Base-by-base conservation (phyloP, 2,797 vertebrate genomes). In the Crax fasciolata region DNA sequence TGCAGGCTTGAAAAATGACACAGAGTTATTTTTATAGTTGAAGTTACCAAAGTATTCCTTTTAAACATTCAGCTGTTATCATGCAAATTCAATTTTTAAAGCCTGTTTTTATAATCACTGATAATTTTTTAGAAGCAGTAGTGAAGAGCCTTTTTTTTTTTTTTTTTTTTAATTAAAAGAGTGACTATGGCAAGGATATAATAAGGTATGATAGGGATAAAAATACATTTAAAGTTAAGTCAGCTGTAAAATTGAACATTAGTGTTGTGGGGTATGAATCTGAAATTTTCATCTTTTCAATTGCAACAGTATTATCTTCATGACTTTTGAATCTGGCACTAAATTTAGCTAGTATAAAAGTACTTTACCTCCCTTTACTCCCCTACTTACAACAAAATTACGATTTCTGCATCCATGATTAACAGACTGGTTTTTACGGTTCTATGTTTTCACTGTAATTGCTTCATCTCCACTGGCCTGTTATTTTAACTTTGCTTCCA, bases 301-400 rank as follows among this genome's bases (percentile, higher is more conserved):
- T 10, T 62, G 21, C 12, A 41, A 7, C 28, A n/a, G 3, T 68
- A 32, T 75, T 81, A 66, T 39, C 35, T 63, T 58, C 20, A 32
- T 5, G 21, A 41, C 6, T 48, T 91, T 75, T 90, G 30, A 85
- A 78, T 62, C 12, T 66, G 61, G 10, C 20, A 72, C n/a, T 93
- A 62, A 70, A 85, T 94, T 85, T 80, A 55, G 20, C 24, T 48
- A 44, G 5, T 81, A 74, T 62, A 16, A 48, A 84, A 85, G 41
- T 58, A 75, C 15, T 73, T 94, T 68, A 10, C 51, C 4, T 44
- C 8, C 5, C 3, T 5, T 4, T n/a, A 19, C 21, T 6, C 14
- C 63, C 25, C 32, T 43, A 41, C 32, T 28, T 72, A 6, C 72
- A n/a, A 61, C 10, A 92, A 72, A 65, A 11, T 30, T 57, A 57